Percentiles rank a stretch among this genome's conserved stretches.
These are phyloP conservation scores for Chymomyza costata DNA, from an alignment of 1,140 invertebrate genomes.

Conservation along the genomic window DNA sequence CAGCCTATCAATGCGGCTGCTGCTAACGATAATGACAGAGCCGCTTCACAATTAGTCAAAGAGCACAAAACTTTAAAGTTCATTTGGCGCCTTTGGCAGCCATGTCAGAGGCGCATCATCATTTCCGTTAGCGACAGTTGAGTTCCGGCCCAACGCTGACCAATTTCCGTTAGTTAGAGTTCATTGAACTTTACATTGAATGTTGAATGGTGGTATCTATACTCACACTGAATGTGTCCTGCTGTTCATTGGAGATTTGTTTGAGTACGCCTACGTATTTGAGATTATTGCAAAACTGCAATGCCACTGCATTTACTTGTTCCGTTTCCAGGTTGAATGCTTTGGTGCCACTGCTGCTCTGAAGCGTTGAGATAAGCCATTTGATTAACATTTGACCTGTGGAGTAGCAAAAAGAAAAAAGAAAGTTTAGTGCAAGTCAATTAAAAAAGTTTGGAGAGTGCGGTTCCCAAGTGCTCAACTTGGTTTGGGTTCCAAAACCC, in stretches of 20 bases:
- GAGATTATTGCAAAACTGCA: slow-evolving; percentile 91
- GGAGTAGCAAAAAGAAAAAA: slow-evolving; percentile 25
- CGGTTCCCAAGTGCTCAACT: too few relatives aligned
- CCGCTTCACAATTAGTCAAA: too few relatives aligned
- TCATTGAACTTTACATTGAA: slow-evolving; percentile 83
- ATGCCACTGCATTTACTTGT: slow-evolving; percentile 83
- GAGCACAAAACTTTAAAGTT: slow-evolving; percentile 31
- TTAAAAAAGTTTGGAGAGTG: too few relatives aligned
- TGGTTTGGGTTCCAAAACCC: too few relatives aligned
- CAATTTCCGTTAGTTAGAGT: slow-evolving; percentile 41
- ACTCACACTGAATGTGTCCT: too few relatives aligned
- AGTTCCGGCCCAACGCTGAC: slow-evolving; percentile 10
- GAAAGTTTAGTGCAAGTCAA: neutral
- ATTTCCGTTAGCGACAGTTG: too few relatives aligned
- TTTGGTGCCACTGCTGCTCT: slow-evolving; percentile 78
- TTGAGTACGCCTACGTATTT: slow-evolving; percentile 89
- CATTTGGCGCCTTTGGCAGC: neutral
- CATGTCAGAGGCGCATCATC: neutral
- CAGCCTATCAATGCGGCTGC: too few relatives aligned
- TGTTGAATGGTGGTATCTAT: too few relatives aligned
- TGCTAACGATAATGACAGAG: too few relatives aligned
- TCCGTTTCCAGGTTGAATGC: slow-evolving; percentile 80
- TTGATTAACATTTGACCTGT: slow-evolving; percentile 93
- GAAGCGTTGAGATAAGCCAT: slow-evolving; percentile 88
- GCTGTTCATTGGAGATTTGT: slow-evolving; percentile 78